Evolutionary conservation across 2,113 vertebrate genomes (phyloP), one percentile per base, ranked within the genome.

Genomic region (Phrynosoma platyrhinos): DNA sequence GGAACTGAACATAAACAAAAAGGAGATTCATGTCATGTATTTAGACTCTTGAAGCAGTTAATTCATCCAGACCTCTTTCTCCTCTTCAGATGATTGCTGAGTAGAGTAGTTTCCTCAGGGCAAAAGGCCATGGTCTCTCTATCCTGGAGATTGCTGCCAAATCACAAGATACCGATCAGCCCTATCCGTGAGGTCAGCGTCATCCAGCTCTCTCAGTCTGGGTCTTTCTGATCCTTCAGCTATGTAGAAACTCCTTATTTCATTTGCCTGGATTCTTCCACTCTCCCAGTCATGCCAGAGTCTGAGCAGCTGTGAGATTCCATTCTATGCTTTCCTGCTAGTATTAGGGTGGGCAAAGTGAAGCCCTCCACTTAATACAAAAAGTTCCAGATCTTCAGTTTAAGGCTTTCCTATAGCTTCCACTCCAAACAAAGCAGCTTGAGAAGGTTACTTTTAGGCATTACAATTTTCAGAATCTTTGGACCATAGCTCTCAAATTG

Each of bases 131-230:
- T 21, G 25, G 27, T 62, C 36, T 74, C 36, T 42, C 53, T 74
- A 47, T 16, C 32, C 32, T 40, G 23, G 25, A 62, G 18, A 40
- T 74, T 42, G 9, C 52, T 81, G 68, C 68, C 78, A 81, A 40
- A 72, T 81, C 86, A 81, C 68, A 42, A 74, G 78, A 74, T 62
- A 87, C 78, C 62, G 78, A 42, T 81, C 79, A 87, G 40, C 4
- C 55, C 36, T 74, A 53, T n/a, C 32, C 72, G 16, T 25, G 27
- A 87, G 71, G 71, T 72, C 86, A 82, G 40, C 32, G 6, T 75
- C 79, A 52, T 62, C 69, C 69, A 72, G 32, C 36, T 23, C 32
- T 74, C 23, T 74, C 79, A 62, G 53, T 32, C 69, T 32, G 86
- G 21, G 16, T 75, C 53, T 32, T 32, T 74, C 23, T 40, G 47